Conservation (phyloP, 2,888 invertebrate genomes). For the Miltochrista miniata region DNA sequence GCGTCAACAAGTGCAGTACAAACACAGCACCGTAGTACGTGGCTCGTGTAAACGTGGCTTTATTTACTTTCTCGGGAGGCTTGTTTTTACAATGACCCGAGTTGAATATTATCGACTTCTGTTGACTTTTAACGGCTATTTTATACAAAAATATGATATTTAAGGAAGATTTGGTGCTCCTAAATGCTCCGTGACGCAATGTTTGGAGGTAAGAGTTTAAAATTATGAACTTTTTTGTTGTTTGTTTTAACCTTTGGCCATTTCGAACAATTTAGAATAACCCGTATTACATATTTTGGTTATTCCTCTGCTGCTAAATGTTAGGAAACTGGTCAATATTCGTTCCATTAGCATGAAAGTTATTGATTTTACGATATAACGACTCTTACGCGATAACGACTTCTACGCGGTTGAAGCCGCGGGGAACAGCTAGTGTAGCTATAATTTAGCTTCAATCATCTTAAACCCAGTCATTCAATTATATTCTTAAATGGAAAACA, state of each 20-base stretch:
- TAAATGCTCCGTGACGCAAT: slow-evolving; percentile 50
- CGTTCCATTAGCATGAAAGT: too few species aligned
- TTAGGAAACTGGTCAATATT: too few species aligned
- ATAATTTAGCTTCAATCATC: too few species aligned
- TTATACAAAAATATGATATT: slow-evolving; percentile 80
- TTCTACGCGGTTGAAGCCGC: too few species aligned
- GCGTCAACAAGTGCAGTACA: slow-evolving; percentile 7
- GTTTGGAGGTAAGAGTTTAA: slow-evolving; percentile 37
- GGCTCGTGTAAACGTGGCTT: slow-evolving; percentile 37
- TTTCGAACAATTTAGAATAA: slow-evolving; percentile 13
- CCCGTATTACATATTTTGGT: too few species aligned
- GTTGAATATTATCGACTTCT: slow-evolving; percentile 72
- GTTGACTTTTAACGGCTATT: slow-evolving; percentile 74
- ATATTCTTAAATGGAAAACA: not conserved
- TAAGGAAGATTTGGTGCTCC: slow-evolving; percentile 55
- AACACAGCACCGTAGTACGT: slow-evolving; percentile 24
- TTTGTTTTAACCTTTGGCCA: slow-evolving; percentile 11
- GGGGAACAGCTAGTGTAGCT: too few species aligned
- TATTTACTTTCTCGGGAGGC: slow-evolving; percentile 56
- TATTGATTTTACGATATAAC: too few species aligned
- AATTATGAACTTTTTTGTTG: slow-evolving; percentile 30
- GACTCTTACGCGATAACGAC: too few species aligned
- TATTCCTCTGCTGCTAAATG: too few species aligned
- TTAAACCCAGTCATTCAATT: not conserved
- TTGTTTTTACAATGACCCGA: slow-evolving; percentile 68